These are phyloP conservation scores for Eunapius fragilis DNA, from an alignment of 37 sponge, comb jelly and placozoan genomes.

Conservation along the genomic window DNA sequence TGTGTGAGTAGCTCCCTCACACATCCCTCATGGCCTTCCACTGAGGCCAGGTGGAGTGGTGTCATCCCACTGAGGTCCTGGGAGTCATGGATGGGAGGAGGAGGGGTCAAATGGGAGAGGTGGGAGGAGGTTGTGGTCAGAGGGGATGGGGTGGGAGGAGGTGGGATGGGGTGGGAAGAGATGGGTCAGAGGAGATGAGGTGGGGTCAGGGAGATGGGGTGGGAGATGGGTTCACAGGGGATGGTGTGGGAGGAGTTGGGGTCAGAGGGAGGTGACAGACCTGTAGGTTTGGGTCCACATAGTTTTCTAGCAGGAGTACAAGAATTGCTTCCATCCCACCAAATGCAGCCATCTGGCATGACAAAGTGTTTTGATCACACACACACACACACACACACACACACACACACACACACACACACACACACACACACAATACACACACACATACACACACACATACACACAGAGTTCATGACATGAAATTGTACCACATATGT, in stretches of 20 bases:
- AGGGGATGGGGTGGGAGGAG: too few relatives aligned
- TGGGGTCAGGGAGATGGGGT: too few relatives aligned
- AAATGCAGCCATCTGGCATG: slow-evolving; percentile 46
- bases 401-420: background rate
- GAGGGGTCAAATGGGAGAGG: background rate
- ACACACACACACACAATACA: background rate
- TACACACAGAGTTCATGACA: background rate
- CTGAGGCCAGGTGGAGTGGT: slow-evolving; percentile 58
- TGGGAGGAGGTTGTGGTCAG: background rate
- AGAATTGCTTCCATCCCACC: slow-evolving; percentile 16
- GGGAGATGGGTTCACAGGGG: too few relatives aligned
- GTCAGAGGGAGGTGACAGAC: slow-evolving; percentile 4
- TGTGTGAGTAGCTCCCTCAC: slow-evolving; percentile 27
- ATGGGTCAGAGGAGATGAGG: too few relatives aligned
- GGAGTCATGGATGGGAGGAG: background rate
- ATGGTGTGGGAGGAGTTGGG: too few relatives aligned
- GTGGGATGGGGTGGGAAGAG: background rate
- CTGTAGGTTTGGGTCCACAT: slow-evolving; percentile 67
- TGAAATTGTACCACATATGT: too few relatives aligned
- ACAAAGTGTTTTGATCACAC: background rate
- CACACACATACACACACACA: background rate
- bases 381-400: background rate
- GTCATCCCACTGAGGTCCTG: slow-evolving; percentile 64
- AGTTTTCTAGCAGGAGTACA: slow-evolving; percentile 18
- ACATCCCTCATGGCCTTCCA: slow-evolving; percentile 45